Conservation (phyloP, 2,113 vertebrate species). For the Ictalurus punctatus region DNA sequence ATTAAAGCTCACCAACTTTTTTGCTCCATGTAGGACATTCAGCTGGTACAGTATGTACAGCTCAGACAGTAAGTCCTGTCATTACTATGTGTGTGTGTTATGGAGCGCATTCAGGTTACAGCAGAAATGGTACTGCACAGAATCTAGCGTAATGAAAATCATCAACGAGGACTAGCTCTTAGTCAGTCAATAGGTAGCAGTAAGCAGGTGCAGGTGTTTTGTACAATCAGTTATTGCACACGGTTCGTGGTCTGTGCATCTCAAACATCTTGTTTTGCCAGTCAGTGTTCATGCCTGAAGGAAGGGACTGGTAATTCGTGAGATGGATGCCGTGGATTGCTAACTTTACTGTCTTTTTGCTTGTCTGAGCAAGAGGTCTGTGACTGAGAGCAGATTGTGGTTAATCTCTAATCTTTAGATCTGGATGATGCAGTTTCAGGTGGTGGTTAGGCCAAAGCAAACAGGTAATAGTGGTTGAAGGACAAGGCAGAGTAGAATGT, state of each 20-base stretch:
- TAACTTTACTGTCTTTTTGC: conserved; percentile 1
- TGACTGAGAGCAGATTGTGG: neutral
- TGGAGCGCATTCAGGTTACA: too few species aligned
- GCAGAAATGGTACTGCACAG: neutral
- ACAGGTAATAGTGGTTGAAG: too few species aligned
- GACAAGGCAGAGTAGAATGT: neutral
- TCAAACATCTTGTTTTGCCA: conserved; percentile 7
- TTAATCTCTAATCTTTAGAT: neutral
- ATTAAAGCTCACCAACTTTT: neutral
- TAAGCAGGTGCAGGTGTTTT: neutral
- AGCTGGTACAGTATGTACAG: neutral
- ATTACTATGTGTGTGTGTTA: neutral
- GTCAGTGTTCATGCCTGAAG: conserved; percentile 2
- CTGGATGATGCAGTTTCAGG: neutral
- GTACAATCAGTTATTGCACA: neutral
- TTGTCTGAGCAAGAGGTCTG: neutral
- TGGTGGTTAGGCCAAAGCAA: neutral
- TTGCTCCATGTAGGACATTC: neutral
- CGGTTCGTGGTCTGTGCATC: neutral
- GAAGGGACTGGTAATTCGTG: neutral
- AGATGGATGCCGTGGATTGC: neutral
- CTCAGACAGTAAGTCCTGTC: neutral
- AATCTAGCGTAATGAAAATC: neutral
- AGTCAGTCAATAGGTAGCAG: neutral
- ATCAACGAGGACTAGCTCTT: neutral